These are phyloP conservation scores for Anseranas semipalmata DNA, from an alignment of 2,113 vertebrate genomes.

Conservation along the genomic window DNA sequence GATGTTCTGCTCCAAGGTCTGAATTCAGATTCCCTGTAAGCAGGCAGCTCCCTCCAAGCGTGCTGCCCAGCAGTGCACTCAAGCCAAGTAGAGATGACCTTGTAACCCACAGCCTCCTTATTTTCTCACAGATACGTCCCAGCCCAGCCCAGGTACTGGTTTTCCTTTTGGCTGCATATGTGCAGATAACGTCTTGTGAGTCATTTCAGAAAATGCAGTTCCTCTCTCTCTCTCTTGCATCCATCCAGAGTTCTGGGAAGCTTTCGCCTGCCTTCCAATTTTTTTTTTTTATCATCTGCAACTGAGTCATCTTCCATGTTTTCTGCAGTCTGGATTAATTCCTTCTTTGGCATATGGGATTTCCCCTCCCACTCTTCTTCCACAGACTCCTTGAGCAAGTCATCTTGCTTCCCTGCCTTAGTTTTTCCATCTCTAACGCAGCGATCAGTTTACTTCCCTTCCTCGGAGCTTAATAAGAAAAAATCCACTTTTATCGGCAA, in stretches of 20 bases:
- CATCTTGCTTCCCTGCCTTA: background rate
- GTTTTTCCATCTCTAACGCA: background rate
- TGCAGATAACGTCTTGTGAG: background rate
- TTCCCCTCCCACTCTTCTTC: slow-evolving; percentile 42
- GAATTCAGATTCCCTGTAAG: background rate
- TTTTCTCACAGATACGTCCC: background rate
- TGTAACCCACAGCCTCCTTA: background rate
- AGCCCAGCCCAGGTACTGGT: background rate
- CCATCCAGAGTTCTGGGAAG: background rate
- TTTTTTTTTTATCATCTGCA: slow-evolving; percentile 1
- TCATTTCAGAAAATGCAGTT: background rate
- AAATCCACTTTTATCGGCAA: background rate
- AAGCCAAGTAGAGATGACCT: background rate
- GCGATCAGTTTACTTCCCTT: background rate
- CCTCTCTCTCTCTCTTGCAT: background rate
- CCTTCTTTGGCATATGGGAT: slow-evolving; percentile 40
- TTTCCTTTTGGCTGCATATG: background rate
- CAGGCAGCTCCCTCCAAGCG: background rate
- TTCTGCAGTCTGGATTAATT: slow-evolving; percentile 32
- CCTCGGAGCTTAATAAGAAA: background rate
- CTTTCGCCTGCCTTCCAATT: slow-evolving; percentile 19
- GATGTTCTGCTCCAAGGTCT: background rate
- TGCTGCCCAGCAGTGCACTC: background rate
- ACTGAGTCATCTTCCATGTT: slow-evolving; percentile 12
- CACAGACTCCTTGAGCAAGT: background rate